A percentile compares a stretch with the other conserved stretches of the same genome.
phyloP scores from a whole-genome alignment of 2,113 vertebrate genomes.

The Takifugu bimaculatus region DNA sequence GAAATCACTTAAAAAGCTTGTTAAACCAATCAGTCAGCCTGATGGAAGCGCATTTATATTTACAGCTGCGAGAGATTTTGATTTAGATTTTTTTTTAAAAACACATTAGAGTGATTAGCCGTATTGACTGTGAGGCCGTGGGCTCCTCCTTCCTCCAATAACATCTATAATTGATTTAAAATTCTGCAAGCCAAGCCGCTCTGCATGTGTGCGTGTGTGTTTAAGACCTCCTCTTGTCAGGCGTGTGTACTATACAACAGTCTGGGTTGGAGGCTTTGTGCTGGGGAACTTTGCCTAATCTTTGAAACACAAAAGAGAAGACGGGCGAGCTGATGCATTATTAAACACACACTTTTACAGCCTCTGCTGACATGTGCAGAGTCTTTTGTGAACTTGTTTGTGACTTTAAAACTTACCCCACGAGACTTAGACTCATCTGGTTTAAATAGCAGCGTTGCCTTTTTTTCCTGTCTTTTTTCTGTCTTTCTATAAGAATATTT shows the following conservation, averaged over 20 bases:
- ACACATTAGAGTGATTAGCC: neutral
- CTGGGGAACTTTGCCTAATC: constrained; percentile 47
- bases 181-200: constrained; percentile 7
- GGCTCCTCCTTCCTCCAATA: neutral
- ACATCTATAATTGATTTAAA: constrained; percentile 7
- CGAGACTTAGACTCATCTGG: constrained; percentile 3
- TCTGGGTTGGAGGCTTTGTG: constrained; percentile 27
- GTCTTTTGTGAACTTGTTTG: constrained; percentile 43
- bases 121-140: neutral
- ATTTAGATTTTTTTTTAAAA: neutral
- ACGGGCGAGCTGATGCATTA: constrained; percentile 48
- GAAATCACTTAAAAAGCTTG: neutral
- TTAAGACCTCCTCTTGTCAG: constrained; percentile 16
- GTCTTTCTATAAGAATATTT: constrained; percentile 5
- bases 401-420: constrained; percentile 17
- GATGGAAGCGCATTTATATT: neutral
- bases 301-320: constrained; percentile 54
- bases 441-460: constrained; percentile 14
- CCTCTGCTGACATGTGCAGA: constrained; percentile 37
- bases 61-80: too few relatives aligned
- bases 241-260: constrained; percentile 19
- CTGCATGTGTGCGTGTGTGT: constrained; percentile 10
- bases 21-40: constrained; percentile 2
- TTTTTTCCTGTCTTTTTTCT: neutral
- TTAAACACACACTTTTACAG: constrained; percentile 48